Base-by-base conservation (phyloP, 2,888 invertebrate genomes). In the Acanthopleura granulata region DNA sequence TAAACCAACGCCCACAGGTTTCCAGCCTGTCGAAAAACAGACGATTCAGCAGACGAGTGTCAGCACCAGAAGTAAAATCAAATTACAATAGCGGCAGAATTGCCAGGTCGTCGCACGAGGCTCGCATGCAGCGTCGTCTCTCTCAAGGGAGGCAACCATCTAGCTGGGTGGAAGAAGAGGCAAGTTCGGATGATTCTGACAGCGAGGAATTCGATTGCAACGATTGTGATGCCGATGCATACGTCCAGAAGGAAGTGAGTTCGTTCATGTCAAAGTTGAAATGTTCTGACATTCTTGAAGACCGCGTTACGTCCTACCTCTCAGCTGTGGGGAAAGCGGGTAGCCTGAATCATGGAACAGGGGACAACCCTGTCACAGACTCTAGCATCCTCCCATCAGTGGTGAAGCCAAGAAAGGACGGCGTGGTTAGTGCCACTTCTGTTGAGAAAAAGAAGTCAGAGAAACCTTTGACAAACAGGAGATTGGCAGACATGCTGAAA, bases 41-140 rank as follows among this genome's bases (percentile, higher is more conserved):
- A 66, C 15, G 15, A 18, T 16, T 22, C 22, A 16, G 25, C 18
- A 66, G 66, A 66, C 18, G 66, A 22, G 16, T 66, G 66, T 66
- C 25, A 14, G 29, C 66, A 66, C 22, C 22, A 66, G 29, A 66
- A 66, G 29, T 66, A 22, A 18, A 25, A 66, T 16, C 16, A 27
- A 66, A 18, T 66, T 14, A 14, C 12, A 57, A 57, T 57, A 1
- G 25, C 6, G 25, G 22, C 29, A 22, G 25, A 22, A 25, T 66
- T 6, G 66, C 66, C 16, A 18, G 66, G 6, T 66, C 66, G 6
- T 66, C 66, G 25, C 66, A 66, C 66, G 66, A 66, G 25, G 66
- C 66, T 6, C 18, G 66, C 3, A 66, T 66, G 66, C 16, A 16
- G 29, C 22, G 66, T 16, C 18, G 29, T 16, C 25, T 27, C 3